Base-by-base conservation (phyloP, 2,113 vertebrate genomes). In the Ammodramus savannarum region DNA sequence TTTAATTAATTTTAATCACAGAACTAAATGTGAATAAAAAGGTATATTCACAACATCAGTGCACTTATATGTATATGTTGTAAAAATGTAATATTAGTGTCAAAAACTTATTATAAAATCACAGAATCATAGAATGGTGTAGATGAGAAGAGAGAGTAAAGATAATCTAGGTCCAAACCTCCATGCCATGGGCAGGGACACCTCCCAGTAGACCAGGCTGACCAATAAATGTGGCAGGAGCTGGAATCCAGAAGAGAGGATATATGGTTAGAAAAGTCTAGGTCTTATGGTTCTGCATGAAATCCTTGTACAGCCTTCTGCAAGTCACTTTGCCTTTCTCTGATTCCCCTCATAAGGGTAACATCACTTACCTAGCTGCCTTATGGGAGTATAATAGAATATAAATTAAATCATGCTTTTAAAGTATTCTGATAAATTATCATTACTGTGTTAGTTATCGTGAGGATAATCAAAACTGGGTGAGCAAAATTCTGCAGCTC, bases 181-280 rank as follows among this genome's bases (percentile, higher is more conserved):
- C 0, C 0, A 16, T 67, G n/a, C n/a, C n/a, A 9, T 26, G 38
- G 52, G 5, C 46, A 46, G 46, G 16, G 25, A 54, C 39, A 52
- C 9, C 16, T 46, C 44, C 38, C 29, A 31, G 16, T 22, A 15
- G 29, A 48, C 23, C 44, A 38, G 20, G n/a, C 2, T 75, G 27
- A 31, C 14, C 82, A 61, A 49, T 68, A 85, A 39, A 57, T 54
- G 14, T 76, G 17, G 13, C 36, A 87, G 31, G 25, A 91, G 4
- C 17, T 55, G 3, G 58, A 75, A 89, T 75, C 11, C 26, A 29
- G 57, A 85, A 72, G 36, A 89, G 41, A 54, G 18, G 3, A 8
- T 44, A 6, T 21, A 58, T 21, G 9, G 6, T 52, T 75, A 89
- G 51, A 66, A 73, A 41, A 94, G 14, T 18, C 20, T 31, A 63